Percentiles rank a stretch among this genome's conserved stretches.
These are phyloP conservation scores for Callopanchax toddi DNA, from an alignment of 2,113 vertebrate species.

Conservation along the genomic window DNA sequence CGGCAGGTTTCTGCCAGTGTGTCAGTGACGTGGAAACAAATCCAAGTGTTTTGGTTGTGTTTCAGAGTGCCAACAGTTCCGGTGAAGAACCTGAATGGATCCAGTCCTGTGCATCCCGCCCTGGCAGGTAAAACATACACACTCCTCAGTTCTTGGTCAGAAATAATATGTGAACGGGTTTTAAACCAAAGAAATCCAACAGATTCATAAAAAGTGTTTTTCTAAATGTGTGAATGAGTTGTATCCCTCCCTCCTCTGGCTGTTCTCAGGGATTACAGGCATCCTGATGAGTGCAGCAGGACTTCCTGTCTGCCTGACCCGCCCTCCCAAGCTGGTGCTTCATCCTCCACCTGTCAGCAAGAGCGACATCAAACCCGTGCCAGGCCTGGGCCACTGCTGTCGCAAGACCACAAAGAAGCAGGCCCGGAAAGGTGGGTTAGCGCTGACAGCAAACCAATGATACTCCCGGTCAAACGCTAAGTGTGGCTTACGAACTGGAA, in stretches of 20 bases:
- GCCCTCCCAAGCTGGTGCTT: constrained; percentile 92
- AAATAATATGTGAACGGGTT: neutral
- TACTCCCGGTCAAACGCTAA: too few relatives aligned
- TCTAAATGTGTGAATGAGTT: neutral
- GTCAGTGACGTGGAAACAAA: neutral
- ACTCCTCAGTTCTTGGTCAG: neutral
- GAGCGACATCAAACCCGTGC: constrained; percentile 93
- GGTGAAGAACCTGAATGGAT: constrained; percentile 93
- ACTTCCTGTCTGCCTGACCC: constrained; percentile 91
- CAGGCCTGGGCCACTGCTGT: constrained; percentile 90
- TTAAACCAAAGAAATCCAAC: too few relatives aligned
- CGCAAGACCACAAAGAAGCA: constrained; percentile 96
- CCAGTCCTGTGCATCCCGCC: constrained; percentile 91
- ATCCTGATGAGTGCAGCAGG: constrained; percentile 95
- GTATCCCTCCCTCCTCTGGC: constrained; percentile 23
- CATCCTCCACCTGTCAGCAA: constrained; percentile 95
- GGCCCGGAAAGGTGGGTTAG: constrained; percentile 87
- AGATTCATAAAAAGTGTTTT: too few relatives aligned
- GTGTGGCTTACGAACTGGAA: neutral
- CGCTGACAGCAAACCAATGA: neutral
- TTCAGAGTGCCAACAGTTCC: constrained; percentile 90
- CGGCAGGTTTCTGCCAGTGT: neutral
- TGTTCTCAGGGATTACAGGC: constrained; percentile 87
- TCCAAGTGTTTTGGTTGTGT: constrained; percentile 13
- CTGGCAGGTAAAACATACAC: constrained; percentile 82